A percentile compares a stretch with the other conserved stretches of the same genome.
These are phyloP conservation scores for Netta rufina DNA, from an alignment of 2,797 vertebrate species.

Conservation along the genomic window DNA sequence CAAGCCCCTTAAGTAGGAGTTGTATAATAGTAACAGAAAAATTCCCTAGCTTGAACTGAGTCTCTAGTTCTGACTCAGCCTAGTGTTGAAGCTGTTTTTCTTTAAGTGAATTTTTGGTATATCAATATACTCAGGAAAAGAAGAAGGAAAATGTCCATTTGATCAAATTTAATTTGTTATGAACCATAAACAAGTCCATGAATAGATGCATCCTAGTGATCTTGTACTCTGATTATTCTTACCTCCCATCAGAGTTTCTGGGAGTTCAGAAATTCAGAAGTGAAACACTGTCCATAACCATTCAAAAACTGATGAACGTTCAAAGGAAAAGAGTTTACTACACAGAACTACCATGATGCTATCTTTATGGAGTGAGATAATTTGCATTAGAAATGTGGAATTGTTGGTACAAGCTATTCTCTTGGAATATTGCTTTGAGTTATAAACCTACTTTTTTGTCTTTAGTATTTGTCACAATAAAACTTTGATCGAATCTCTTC, in stretches of 20 bases:
- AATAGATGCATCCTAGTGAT: neutral
- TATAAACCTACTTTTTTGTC: neutral
- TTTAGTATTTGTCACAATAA: constrained; percentile 29
- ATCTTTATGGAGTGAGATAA: neutral
- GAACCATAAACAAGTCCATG: neutral
- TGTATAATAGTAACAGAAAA: constrained; percentile 30
- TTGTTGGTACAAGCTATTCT: neutral
- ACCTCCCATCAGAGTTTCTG: neutral
- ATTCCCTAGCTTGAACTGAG: constrained; percentile 1
- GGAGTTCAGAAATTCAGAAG: neutral
- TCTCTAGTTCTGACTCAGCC: neutral
- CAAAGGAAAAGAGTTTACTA: neutral
- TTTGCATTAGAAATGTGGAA: constrained; percentile 9
- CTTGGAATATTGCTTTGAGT: neutral
- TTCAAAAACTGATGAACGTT: neutral
- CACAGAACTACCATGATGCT: neutral
- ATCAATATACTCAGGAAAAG: neutral
- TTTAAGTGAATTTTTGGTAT: neutral
- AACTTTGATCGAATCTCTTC: constrained; percentile 22
- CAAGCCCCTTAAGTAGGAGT: constrained; percentile 3
- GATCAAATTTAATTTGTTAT: neutral
- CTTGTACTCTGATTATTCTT: neutral
- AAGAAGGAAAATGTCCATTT: neutral
- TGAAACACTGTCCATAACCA: neutral
- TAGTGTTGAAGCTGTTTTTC: neutral